Evolutionary conservation across 2,113 vertebrate genomes (phyloP), one percentile per base, ranked within the genome.

Genomic region (Marmota flaviventris): DNA sequence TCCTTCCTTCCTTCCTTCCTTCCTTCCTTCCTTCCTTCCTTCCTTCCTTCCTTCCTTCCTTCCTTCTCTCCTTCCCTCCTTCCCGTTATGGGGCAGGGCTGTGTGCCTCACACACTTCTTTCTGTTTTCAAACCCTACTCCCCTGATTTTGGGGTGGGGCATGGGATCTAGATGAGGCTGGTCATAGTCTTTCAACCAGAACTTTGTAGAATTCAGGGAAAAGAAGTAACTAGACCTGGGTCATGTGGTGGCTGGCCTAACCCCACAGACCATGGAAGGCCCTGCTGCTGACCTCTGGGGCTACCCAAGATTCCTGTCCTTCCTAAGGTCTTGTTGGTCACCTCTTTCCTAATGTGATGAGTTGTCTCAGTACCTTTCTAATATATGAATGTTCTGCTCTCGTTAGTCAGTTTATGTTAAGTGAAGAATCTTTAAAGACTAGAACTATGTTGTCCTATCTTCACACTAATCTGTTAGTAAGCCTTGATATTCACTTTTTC

Each of bases 381-480:
- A 88, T 18, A 51, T 9, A n/a, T 45, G 65, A 27, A 22, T 48
- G 56, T 92, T 96, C 39, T 67, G 25, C 65, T 93, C 72, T 81
- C 77, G 85, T 89, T 48, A 91, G 12, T 82, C 69, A 77, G 39
- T 39, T 94, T 56, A 89, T 8, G 5, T 85, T 96, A 61, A 78
- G 27, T 8, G 42, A 84, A 58, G 61, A 96, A 72, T 2, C 8
- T 51, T 78, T 61, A 89, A 8, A 27, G 34, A 63, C 20, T 70
- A 42, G 51, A 73, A 1, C 27, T 61, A 58, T 29, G 48, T 82
- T 79, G 58, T 29, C 70, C 83, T 91, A 16, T 42, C 27, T 48
- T 85, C 75, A 75, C 37, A 51, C 27, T 17, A 84, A 45, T 42
- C 65, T 79, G 29, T 8, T 58, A 48, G 13, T 39, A 51, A 37